Conservation (phyloP, 2,113 vertebrate species). For the Ceyx melanurus region DNA sequence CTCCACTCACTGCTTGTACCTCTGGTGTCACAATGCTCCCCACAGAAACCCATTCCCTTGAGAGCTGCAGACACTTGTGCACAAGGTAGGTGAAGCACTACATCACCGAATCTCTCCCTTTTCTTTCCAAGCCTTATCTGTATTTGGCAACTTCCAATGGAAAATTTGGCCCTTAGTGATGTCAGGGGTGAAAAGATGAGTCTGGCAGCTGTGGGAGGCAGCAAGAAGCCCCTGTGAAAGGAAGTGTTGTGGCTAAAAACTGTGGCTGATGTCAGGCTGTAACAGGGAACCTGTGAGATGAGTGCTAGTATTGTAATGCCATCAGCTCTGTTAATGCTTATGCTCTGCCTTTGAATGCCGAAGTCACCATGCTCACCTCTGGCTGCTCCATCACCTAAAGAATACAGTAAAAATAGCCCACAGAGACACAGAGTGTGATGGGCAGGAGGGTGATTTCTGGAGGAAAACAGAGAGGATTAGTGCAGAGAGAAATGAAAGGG, state of each 20-base stretch:
- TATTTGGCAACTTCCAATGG: neutral
- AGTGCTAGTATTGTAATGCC: neutral
- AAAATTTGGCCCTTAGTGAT: neutral
- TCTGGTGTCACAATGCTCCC: neutral
- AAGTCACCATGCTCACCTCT: neutral
- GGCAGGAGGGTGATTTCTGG: neutral
- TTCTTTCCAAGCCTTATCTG: neutral
- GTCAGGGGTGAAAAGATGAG: neutral
- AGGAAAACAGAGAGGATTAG: neutral
- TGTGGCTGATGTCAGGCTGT: neutral
- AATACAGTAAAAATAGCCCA: neutral
- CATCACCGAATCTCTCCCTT: neutral
- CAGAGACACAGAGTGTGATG: neutral
- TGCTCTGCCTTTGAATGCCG: neutral
- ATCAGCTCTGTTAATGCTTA: neutral
- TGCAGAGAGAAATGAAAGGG: neutral
- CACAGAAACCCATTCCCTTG: rapidly evolving
- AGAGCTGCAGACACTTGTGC: rapidly evolving
- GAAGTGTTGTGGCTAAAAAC: neutral
- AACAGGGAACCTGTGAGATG: neutral
- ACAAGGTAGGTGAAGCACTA: rapidly evolving
- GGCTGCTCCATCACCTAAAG: neutral
- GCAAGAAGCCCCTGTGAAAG: neutral
- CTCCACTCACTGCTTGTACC: neutral
- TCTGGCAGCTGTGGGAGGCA: neutral